phyloP scores from a whole-genome alignment of 2,888 invertebrate species.

The Lasioglossum zephyrum region DNA sequence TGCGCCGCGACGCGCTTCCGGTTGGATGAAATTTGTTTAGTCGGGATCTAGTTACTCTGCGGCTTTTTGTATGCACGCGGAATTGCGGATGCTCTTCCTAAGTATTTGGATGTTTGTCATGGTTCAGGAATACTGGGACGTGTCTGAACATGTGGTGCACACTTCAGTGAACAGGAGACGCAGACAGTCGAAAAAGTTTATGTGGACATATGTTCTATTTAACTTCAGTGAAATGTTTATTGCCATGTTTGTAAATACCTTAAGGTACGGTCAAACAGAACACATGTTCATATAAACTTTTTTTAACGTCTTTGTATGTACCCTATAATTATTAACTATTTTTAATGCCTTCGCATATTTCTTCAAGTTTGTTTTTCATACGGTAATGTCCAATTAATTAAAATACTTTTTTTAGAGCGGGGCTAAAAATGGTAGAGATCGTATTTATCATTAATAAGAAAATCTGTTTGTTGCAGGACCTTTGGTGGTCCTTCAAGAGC shows the following conservation, averaged over 20 bases:
- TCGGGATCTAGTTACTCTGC: not conserved
- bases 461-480: not conserved
- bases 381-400: not conserved
- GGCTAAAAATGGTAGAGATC: not conserved
- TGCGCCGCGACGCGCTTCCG: not conserved
- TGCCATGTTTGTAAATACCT: not conserved
- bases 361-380: not conserved
- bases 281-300: not conserved
- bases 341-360: not conserved
- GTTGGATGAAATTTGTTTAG: conserved; percentile 10
- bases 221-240: not conserved
- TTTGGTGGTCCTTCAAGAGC: not conserved
- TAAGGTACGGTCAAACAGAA: not conserved
- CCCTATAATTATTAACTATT: not conserved
- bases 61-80: not conserved
- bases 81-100: not conserved
- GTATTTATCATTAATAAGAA: not conserved
- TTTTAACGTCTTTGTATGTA: too few species aligned
- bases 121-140: not conserved
- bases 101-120: not conserved
- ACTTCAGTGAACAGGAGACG: not conserved
- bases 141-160: not conserved
- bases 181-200: not conserved
- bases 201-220: not conserved
- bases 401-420: not conserved